These are phyloP conservation scores for Orussus abietinus DNA, from an alignment of 1,140 invertebrate genomes.

Conservation along the genomic window DNA sequence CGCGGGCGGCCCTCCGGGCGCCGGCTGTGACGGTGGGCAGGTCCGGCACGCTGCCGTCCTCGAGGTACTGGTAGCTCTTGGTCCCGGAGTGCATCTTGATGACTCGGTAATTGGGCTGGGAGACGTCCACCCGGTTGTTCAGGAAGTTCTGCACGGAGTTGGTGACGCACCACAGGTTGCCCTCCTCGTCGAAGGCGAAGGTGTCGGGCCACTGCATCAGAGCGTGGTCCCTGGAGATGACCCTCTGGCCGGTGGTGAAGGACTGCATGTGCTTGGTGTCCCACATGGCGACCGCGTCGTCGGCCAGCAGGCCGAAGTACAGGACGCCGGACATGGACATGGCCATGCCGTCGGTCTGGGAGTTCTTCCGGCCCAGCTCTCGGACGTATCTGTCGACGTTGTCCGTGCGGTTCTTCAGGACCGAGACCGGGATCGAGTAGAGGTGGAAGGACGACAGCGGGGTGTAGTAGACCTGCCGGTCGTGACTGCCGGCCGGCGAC, in stretches of 20 bases:
- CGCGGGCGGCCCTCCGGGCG: too few relatives aligned
- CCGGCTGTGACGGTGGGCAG: slow-evolving; percentile 37
- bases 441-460: slow-evolving; percentile 62
- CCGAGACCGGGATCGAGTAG: slow-evolving; percentile 58
- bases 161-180: slow-evolving; percentile 62
- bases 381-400: slow-evolving; percentile 46
- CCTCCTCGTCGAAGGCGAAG: slow-evolving; percentile 65
- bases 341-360: slow-evolving; percentile 66
- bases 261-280: slow-evolving; percentile 51
- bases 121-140: slow-evolving; percentile 52
- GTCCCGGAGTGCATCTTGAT: slow-evolving; percentile 52
- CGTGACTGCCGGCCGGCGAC: slow-evolving; percentile 51
- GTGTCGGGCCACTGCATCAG: slow-evolving; percentile 69
- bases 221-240: slow-evolving; percentile 61
- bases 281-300: slow-evolving; percentile 65
- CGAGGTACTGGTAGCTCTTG: slow-evolving; percentile 62
- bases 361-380: slow-evolving; percentile 59
- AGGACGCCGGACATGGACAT: slow-evolving; percentile 64
- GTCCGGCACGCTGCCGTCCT: slow-evolving; percentile 37
- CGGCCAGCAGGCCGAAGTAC: slow-evolving; percentile 63
- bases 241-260: slow-evolving; percentile 52
- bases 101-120: slow-evolving; percentile 60
- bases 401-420: slow-evolving; percentile 53
- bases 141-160: slow-evolving; percentile 65
- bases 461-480: slow-evolving; percentile 61